Conservation (phyloP, 1,140 invertebrate species). For the Drosophila pseudoobscura region DNA sequence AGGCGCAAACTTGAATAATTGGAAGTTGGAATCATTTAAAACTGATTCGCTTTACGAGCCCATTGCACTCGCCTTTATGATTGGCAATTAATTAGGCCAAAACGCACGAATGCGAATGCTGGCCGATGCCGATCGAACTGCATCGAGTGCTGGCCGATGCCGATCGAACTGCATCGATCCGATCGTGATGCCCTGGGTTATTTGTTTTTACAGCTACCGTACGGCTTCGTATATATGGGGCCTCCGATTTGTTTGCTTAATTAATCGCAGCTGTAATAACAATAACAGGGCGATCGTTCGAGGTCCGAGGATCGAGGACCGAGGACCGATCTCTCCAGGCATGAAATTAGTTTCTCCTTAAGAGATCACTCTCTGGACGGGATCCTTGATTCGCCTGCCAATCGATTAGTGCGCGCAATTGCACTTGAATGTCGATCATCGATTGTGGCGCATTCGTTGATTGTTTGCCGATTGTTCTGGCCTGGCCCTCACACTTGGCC, state of each 20-base stretch:
- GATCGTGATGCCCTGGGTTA: slow-evolving; percentile 54
- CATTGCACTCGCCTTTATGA: slow-evolving; percentile 69
- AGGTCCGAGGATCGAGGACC: too few species aligned
- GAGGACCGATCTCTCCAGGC: slow-evolving; percentile 20
- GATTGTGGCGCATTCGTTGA: slow-evolving; percentile 61
- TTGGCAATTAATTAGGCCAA: slow-evolving; percentile 80
- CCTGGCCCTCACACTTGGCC: slow-evolving; percentile 61
- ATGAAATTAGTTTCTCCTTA: slow-evolving; percentile 55
- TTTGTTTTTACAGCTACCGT: slow-evolving; percentile 79
- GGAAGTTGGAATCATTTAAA: slow-evolving; percentile 63
- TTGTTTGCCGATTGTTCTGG: slow-evolving; percentile 45
- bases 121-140: slow-evolving; percentile 3
- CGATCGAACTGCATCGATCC: slow-evolving; percentile 22
- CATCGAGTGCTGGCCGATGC: slow-evolving; percentile 1
- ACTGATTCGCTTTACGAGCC: slow-evolving; percentile 71
- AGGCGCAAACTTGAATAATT: slow-evolving; percentile 81
- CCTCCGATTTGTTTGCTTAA: slow-evolving; percentile 74
- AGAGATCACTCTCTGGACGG: slow-evolving; percentile 2
- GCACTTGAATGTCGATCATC: slow-evolving; percentile 68
- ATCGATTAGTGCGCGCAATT: slow-evolving; percentile 77
- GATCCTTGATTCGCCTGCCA: slow-evolving; percentile 16
- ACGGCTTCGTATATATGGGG: slow-evolving; percentile 20
- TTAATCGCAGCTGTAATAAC: slow-evolving; percentile 81
- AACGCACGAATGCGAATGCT: slow-evolving; percentile 56
- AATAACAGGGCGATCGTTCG: slow-evolving; percentile 35